A percentile compares a stretch with the other conserved stretches of the same genome.
Evolutionary conservation across 2,888 invertebrate genomes (phyloP).

Genomic region (Agriotes lineatus): DNA sequence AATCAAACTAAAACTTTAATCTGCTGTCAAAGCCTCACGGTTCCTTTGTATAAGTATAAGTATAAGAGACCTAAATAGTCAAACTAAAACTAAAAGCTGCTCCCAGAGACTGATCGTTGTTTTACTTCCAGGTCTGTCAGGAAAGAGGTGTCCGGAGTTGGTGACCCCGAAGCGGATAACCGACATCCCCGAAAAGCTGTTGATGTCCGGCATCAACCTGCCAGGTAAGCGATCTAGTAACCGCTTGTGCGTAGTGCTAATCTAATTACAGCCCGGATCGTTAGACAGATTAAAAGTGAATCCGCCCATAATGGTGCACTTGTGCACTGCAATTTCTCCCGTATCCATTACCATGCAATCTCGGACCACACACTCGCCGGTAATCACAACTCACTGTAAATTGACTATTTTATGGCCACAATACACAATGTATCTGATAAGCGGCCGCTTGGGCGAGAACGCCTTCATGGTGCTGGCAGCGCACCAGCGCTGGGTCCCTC

Average conservation of each 20-base stretch:
- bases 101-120: no score
- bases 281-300: constrained; percentile 23
- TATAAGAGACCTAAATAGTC: no score
- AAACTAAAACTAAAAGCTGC: no score
- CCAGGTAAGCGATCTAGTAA: constrained; percentile 74
- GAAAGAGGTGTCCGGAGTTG: constrained; percentile 67
- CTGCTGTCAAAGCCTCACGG: no score
- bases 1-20: no score
- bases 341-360: constrained; percentile 33
- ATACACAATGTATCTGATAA: constrained; percentile 47
- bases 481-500: no score
- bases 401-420: constrained; percentile 46
- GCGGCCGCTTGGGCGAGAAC: constrained; percentile 38
- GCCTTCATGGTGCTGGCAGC: neutral
- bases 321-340: constrained; percentile 40
- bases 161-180: constrained; percentile 73
- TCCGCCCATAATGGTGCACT: constrained; percentile 37
- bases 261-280: constrained; percentile 1
- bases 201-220: constrained; percentile 77
- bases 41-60: no score
- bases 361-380: constrained; percentile 47
- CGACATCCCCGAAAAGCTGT: constrained; percentile 75
- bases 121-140: constrained; percentile 66
- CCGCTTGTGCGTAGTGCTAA: neutral
- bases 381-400: constrained; percentile 48